Evolutionary conservation across 2,888 invertebrate genomes (phyloP), one percentile per base, ranked within the genome.

Genomic region (Augochlorella aurata): DNA sequence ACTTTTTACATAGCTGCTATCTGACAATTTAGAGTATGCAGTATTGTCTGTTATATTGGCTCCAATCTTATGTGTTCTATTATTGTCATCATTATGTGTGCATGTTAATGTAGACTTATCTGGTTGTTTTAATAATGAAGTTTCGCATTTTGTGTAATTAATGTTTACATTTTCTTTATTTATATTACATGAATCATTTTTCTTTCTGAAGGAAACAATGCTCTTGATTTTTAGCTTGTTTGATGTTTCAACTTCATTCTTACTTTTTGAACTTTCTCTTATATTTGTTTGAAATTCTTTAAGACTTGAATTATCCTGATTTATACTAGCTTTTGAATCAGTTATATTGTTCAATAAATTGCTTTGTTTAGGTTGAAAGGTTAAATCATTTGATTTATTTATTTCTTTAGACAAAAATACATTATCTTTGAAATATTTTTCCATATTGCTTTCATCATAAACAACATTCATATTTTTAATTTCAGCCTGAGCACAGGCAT

Each of bases 361-460:
- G 8, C 44, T 18, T 18, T 63, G n/a, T 14, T 67, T 75, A 18
- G 50, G 47, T 21, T 45, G 21, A 54, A 21, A 38, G 2, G 16
- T 1, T 58, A 72, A 21, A n/a, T 45, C 21, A 8, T 54, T 70
- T 14, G 68, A 49, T 9, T 71, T 61, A 47, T n/a, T 65, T n/a
- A 38, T 1, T 63, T 58, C 10, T 18, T 77, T 52, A 8, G 78
- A 74, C 7, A 76, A 76, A n/a, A 74, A 68, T 47, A 79, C 68
- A 50, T 49, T 85, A 8, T 88, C 84, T 66, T 85, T 82, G 38
- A 90, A 88, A 84, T 89, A 89, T 78, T 88, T 84, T 49, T 74
- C 85, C 7, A 90, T 63, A 68, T 90, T 84, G 66, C 80, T 89
- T 16, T 78, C 76, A 54, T 86, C 79, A 16, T 79, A 38, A 45